Evolutionary conservation across 2,797 vertebrate species (phyloP).

Genomic region (Sebastes goodei): DNA sequence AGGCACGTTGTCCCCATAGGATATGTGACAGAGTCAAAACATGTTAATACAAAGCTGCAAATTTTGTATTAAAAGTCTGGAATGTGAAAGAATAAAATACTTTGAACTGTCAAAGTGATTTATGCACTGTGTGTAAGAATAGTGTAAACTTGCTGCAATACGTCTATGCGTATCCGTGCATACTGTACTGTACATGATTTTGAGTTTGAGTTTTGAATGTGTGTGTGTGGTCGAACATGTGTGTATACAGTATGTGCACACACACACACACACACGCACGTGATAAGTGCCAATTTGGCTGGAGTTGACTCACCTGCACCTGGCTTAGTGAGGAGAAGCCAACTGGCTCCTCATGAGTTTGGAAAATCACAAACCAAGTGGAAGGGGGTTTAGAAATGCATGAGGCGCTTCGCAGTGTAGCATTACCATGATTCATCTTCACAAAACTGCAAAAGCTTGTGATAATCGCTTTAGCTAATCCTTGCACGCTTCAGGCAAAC

Average conservation of each 20-base stretch:
- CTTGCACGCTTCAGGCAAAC: constrained; percentile 74
- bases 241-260: neutral
- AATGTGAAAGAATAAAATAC: constrained; percentile 7
- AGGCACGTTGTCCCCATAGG: constrained; percentile 54
- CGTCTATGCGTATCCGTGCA: neutral
- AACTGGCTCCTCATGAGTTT: constrained; percentile 68
- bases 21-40: constrained; percentile 39
- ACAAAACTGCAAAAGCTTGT: constrained; percentile 83
- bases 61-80: constrained; percentile 14
- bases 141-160: neutral
- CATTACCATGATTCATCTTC: constrained; percentile 81
- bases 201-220: neutral
- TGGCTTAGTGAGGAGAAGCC: constrained; percentile 64
- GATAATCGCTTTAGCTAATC: constrained; percentile 87
- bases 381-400: constrained; percentile 71
- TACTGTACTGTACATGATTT: neutral
- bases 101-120: constrained; percentile 3
- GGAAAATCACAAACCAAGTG: constrained; percentile 71
- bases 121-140: neutral
- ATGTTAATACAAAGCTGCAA: constrained; percentile 21
- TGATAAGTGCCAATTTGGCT: constrained; percentile 68
- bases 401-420: constrained; percentile 68
- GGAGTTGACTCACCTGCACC: constrained; percentile 70
- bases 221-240: neutral
- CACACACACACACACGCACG: neutral